Conservation (phyloP, 2,113 vertebrate genomes). For the Arizona elegans region DNA sequence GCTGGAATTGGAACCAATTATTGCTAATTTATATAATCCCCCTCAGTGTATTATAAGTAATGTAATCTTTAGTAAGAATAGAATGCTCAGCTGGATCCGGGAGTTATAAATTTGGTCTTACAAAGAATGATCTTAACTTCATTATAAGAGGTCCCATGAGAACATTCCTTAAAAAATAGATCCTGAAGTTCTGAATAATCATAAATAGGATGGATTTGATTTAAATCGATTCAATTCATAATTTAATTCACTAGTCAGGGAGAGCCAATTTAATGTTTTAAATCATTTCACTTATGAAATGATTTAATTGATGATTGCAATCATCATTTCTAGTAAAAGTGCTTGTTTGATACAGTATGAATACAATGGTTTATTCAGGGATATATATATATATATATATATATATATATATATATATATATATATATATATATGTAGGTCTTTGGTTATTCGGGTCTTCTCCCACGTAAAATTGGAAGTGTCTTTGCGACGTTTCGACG, state of each 20-base stretch:
- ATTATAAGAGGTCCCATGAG: neutral
- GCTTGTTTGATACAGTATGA: neutral
- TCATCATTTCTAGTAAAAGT: neutral
- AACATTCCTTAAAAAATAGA: neutral
- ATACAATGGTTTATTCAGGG: neutral
- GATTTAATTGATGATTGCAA: neutral
- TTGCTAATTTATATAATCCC: neutral
- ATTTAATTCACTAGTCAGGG: neutral
- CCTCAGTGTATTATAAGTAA: neutral
- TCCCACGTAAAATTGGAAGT: too few relatives aligned
- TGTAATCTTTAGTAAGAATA: neutral
- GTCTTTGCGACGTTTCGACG: too few relatives aligned
- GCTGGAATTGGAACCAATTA: neutral
- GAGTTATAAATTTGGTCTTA: neutral
- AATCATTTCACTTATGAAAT: neutral
- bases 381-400: too few relatives aligned
- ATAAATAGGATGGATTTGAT: neutral
- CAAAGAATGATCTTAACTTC: neutral
- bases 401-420: too few relatives aligned
- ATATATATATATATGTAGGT: too few relatives aligned
- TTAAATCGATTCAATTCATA: neutral
- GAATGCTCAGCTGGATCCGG: neutral
- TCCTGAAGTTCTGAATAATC: neutral
- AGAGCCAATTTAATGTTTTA: neutral
- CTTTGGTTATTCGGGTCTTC: too few relatives aligned